These are phyloP conservation scores for Caenorhabditis plicata DNA, from an alignment of 2,888 invertebrate species.

Conservation along the genomic window DNA sequence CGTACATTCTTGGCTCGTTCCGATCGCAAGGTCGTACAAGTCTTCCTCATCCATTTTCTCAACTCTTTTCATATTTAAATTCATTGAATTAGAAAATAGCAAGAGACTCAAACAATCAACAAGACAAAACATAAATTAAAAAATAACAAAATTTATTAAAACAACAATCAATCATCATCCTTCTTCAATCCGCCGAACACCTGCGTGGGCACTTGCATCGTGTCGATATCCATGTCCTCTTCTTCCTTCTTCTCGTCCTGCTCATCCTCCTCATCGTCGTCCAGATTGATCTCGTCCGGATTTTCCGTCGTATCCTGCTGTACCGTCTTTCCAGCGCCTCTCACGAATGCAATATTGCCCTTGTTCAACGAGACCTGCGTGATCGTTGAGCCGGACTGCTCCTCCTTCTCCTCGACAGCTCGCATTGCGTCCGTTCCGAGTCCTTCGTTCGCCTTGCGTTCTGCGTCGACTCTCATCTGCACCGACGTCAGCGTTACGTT, in stretches of 20 bases:
- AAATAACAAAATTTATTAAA: not conserved
- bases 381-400: too few species aligned
- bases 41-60: constrained; percentile 16
- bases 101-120: not conserved
- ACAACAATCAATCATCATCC: constrained; percentile 47
- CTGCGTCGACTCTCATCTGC: constrained; percentile 77
- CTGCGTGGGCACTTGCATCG: constrained; percentile 83
- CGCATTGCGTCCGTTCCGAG: too few species aligned
- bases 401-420: constrained; percentile 4
- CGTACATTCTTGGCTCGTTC: not conserved
- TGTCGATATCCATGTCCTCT: constrained; percentile 74
- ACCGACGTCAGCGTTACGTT: constrained; percentile 99
- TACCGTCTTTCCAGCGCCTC: constrained; percentile 68
- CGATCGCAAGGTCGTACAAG: constrained; percentile 13
- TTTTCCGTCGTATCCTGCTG: constrained; percentile 63
- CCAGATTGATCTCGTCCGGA: constrained; percentile 68
- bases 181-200: constrained; percentile 77
- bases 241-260: constrained; percentile 62
- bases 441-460: constrained; percentile 27
- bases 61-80: constrained; percentile 1
- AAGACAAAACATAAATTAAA: not conserved
- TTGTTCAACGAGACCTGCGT: constrained; percentile 23
- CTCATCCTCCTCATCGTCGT: constrained; percentile 64
- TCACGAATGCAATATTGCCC: constrained; percentile 72
- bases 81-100: too few species aligned